Conservation (phyloP, 2,113 vertebrate genomes). For the Cynopterus brachyotis region DNA sequence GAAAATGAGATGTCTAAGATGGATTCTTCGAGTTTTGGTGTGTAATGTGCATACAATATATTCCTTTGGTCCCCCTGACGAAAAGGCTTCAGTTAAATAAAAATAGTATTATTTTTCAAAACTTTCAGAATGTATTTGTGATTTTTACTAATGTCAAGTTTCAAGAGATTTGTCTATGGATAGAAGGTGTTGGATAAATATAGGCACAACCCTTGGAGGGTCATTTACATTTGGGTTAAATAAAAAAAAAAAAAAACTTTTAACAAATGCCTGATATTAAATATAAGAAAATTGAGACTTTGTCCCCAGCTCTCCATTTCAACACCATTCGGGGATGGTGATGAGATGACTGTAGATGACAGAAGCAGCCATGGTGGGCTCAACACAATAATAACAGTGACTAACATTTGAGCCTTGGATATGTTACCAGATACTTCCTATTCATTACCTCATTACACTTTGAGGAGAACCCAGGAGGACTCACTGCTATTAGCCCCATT, state of each 20-base stretch:
- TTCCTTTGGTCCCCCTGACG: neutral
- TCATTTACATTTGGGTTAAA: neutral
- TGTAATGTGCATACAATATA: too few species aligned
- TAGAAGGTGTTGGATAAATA: neutral
- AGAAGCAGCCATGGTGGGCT: neutral
- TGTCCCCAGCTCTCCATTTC: too few species aligned
- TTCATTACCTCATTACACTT: neutral
- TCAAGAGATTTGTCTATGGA: neutral
- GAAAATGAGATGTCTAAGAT: neutral
- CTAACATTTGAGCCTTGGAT: fast-evolving
- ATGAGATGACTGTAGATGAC: neutral
- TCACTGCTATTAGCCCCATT: neutral
- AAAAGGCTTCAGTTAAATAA: neutral
- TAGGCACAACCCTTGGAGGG: neutral
- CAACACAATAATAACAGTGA: fast-evolving
- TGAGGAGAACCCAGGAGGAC: neutral
- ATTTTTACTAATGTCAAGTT: neutral
- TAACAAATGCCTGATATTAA: neutral
- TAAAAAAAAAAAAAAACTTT: neutral
- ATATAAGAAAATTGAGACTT: neutral
- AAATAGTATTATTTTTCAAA: neutral
- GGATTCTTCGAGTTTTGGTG: neutral
- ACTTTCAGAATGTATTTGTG: neutral
- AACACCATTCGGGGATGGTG: neutral
- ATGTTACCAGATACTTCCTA: neutral